A percentile compares a stretch with the other conserved stretches of the same genome.
phyloP scores from a whole-genome alignment of 2,888 invertebrate genomes.

The Schizaphis graminum region DNA sequence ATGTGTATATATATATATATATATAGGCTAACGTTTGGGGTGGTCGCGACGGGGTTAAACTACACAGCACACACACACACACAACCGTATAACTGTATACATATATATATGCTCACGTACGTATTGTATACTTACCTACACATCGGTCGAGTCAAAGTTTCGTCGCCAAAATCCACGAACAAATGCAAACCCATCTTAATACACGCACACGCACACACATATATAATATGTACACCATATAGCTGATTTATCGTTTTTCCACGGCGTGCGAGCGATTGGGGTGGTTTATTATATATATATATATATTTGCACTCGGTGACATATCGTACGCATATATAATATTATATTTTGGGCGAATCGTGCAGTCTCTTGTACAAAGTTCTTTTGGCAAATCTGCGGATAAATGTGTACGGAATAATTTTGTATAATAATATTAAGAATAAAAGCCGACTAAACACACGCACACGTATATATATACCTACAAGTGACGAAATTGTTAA shows the following conservation, averaged over 20 bases:
- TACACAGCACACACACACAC: not conserved
- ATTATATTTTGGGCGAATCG: not conserved
- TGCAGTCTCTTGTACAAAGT: not conserved
- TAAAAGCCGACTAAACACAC: not conserved
- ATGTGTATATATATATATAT: not conserved
- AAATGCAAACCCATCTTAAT: constrained; percentile 9
- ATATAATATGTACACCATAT: not conserved
- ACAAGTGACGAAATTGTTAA: not conserved
- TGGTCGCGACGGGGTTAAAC: not conserved
- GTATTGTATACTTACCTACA: constrained; percentile 14
- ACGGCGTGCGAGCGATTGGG: not conserved
- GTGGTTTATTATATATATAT: constrained; percentile 13
- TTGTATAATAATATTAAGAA: not conserved
- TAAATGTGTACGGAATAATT: constrained; percentile 9
- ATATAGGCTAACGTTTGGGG: not conserved
- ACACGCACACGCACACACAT: not conserved
- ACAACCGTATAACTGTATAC: not conserved
- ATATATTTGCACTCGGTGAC: not conserved
- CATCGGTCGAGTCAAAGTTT: constrained; percentile 8
- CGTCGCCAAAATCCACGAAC: not conserved
- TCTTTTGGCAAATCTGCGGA: not conserved
- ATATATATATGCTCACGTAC: not conserved
- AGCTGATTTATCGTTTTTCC: constrained; percentile 14
- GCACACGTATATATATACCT: not conserved
- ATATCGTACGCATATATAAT: not conserved